A percentile compares a stretch with the other conserved stretches of the same genome.
Conservation (phyloP, 2,797 vertebrate species). For the Acridotheres tristis region DNA sequence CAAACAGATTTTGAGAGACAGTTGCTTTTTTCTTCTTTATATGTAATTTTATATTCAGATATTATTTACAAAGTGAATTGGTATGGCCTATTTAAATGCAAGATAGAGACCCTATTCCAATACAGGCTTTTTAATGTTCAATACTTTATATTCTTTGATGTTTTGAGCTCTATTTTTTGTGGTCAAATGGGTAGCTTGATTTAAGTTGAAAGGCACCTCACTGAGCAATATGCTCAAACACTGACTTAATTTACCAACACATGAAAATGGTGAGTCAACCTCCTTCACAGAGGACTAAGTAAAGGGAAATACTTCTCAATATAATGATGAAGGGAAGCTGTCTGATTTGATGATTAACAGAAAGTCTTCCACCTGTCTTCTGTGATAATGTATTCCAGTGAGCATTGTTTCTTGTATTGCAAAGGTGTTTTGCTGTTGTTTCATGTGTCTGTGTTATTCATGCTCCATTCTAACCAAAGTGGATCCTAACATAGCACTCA, state of each 20-base stretch:
- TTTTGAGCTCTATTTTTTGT: neutral
- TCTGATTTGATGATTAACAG: neutral
- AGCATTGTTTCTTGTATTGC: neutral
- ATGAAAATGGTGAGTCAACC: neutral
- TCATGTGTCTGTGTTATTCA: neutral
- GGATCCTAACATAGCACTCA: fast-evolving
- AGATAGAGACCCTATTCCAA: neutral
- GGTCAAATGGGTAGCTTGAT: neutral
- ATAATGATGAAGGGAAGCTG: neutral
- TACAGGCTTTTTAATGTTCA: neutral
- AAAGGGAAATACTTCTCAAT: neutral
- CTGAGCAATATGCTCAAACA: neutral
- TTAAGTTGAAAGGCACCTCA: neutral
- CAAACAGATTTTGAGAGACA: neutral
- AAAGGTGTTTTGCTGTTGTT: neutral
- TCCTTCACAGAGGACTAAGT: neutral
- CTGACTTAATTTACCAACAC: neutral
- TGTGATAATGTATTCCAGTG: neutral
- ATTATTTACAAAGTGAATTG: neutral
- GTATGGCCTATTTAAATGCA: neutral
- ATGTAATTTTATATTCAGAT: neutral
- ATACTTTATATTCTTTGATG: neutral
- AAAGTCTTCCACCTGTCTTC: neutral
- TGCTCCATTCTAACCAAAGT: neutral
- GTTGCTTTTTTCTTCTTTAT: neutral